Evolutionary conservation across 2,888 invertebrate genomes (phyloP), one percentile per base, ranked within the genome.

Genomic region (Phymatocera aterrima): DNA sequence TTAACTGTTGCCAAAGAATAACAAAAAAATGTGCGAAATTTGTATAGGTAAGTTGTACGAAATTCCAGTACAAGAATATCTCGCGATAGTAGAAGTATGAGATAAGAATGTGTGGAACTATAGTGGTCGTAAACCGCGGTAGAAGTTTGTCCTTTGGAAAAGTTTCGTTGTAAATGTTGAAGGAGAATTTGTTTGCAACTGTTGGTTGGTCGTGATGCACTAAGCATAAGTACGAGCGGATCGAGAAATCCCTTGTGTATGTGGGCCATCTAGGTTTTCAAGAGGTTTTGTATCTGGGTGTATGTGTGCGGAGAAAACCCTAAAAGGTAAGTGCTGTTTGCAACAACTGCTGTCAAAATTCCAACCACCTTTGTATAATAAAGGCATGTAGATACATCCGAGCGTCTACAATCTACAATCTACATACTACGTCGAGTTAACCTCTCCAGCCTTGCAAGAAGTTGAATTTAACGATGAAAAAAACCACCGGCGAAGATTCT

Each of bases 291-390:
- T 15, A 1, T 15, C 15, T 15, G 24, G 18, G 3, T 57, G 1
- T 24, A 3, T 34, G 31, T 31, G 3, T n/a, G 34, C 6, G 18
- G 4, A 18, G 75, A 70, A 80, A 78, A 79, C 74, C 78, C 81
- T 81, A 81, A 81, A 81, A 79, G 74, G 82, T 80, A 79, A 82
- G 70, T 78, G 78, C 79, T 80, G 80, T 82, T 82, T 80, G 79
- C 82, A 82, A 79, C 77, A 79, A 79, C 51, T 79, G 77, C 80
- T 82, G 81, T 82, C 78, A 79, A 81, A 81, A 81, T 82, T 81
- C 72, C 72, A 64, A 64, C 37, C 61, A n/a, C n/a, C 18, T 57
- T 37, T 37, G 61, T 64, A 37, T 21, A 64, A 64, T 37, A 64
- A 31, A 37, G 61, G 61, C 2, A 64, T 64, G 34, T n/a, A 43